Percentiles rank a stretch among this genome's conserved stretches.
phyloP scores from a whole-genome alignment of 2,797 vertebrate genomes.

The Loriculus beryllinus region DNA sequence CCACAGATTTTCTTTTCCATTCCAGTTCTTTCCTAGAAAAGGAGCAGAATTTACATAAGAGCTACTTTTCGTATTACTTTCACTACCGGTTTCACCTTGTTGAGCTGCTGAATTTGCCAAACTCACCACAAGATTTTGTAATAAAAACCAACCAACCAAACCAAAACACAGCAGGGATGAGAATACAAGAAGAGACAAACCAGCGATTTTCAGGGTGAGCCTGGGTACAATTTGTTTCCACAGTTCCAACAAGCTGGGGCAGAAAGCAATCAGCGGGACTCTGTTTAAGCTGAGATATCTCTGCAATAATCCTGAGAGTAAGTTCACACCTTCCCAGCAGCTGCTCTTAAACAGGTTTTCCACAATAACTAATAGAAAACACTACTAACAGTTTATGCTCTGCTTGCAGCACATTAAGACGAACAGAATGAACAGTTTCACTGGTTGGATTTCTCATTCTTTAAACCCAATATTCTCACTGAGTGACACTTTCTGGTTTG shows the following conservation, averaged over 20 bases:
- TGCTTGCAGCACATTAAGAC: neutral
- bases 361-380: neutral
- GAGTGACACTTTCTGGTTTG: fast-evolving
- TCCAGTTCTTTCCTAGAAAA: neutral
- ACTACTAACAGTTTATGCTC: neutral
- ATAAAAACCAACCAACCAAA: neutral
- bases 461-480: neutral
- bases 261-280: neutral
- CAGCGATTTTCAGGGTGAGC: fast-evolving
- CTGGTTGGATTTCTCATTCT: neutral
- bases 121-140: neutral
- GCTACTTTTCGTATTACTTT: neutral
- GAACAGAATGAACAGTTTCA: neutral
- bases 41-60: fast-evolving
- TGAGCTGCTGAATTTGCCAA: neutral
- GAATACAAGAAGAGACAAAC: fast-evolving
- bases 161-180: neutral
- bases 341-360: neutral
- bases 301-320: neutral
- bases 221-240: neutral
- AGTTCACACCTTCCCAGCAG: neutral
- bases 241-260: neutral
- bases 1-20: neutral
- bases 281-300: neutral
- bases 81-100: fast-evolving